Base-by-base conservation (phyloP, 2,888 invertebrate genomes). In the Thereva unica region DNA sequence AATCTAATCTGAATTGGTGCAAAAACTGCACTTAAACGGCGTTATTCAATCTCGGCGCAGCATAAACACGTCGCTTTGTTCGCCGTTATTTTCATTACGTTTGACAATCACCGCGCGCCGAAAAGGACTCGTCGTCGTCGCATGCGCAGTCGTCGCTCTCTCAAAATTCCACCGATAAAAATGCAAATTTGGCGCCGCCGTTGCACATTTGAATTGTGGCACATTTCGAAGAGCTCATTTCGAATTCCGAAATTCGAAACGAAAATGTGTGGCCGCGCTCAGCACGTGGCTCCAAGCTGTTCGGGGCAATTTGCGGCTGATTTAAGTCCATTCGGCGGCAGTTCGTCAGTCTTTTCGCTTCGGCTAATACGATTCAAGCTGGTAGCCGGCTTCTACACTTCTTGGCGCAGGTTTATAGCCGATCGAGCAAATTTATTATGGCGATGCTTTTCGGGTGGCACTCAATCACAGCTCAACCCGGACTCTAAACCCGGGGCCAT, bases 251-350 rank as follows among this genome's bases (percentile, higher is more conserved):
- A n/a, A 9, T 5, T 56, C 4, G 8, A 59, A 35, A 56, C 35
- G 57, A 10, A 38, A 8, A 37, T 59, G n/a, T 38, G 37, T 53
- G 38, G 47, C 12, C 47, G 47, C 47, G 45, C 57, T n/a, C 10
- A 47, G 61, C 61, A 61, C 61, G 61, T 50, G 61, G 23, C 61
- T 50, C 49, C 23, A 50, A 50, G 40, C 38, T 50, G 42, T 50
- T 23, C 23, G 23, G 50, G 45, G 49, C 61, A 61, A 61, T 61
- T 61, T 50, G 50, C 23, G 57, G 50, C 49, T 61, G 61, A 61
- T 61, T 61, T 61, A 50, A 61, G 34, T n/a, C 61, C n/a, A 61
- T 50, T 50, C 41, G 40, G 40, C 41, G 6, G 7, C 37, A 59
- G 47, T 7, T 44, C 12, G 45, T 42, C 37, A 10, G 10, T 12